These are phyloP conservation scores for Drosophila baimaii DNA, from an alignment of 1,140 invertebrate genomes.

Conservation along the genomic window DNA sequence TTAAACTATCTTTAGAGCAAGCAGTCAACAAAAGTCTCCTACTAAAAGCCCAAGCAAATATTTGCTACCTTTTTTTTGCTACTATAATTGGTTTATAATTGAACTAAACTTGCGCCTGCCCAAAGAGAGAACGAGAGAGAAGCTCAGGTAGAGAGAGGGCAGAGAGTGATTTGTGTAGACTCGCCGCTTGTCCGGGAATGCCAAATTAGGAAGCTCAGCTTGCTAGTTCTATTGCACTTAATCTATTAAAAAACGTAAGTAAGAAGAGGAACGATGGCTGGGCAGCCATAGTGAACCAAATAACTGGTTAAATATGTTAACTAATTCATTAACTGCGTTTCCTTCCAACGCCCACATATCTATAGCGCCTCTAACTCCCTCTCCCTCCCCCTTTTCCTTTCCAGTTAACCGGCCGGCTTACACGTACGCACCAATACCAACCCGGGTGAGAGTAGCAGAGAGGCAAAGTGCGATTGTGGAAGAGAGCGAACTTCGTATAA, in stretches of 20 bases:
- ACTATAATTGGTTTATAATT: slow-evolving; percentile 69
- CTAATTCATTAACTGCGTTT: slow-evolving; percentile 45
- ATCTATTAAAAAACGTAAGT: neutral
- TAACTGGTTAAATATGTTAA: slow-evolving; percentile 51
- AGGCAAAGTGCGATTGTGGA: slow-evolving; percentile 13
- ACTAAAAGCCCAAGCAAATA: slow-evolving; percentile 72
- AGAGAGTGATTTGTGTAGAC: neutral
- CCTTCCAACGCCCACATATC: slow-evolving; percentile 37
- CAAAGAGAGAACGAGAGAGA: slow-evolving; percentile 10
- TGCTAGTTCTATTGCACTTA: slow-evolving; percentile 12
- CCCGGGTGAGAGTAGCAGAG: neutral
- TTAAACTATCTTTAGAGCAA: slow-evolving; percentile 57
- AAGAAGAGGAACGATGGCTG: neutral
- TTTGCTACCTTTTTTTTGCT: slow-evolving; percentile 45
- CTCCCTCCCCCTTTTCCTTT: neutral
- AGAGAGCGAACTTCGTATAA: slow-evolving; percentile 53
- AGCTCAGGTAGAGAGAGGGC: slow-evolving; percentile 6
- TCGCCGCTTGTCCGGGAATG: slow-evolving; percentile 6
- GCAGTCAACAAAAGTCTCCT: slow-evolving; percentile 23
- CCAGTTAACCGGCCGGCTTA: slow-evolving; percentile 44
- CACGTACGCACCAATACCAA: neutral
- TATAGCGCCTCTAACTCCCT: neutral
- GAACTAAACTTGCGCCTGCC: slow-evolving; percentile 45
- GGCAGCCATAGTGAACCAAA: slow-evolving; percentile 7
- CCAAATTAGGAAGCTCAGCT: slow-evolving; percentile 38